Percentiles rank a stretch among this genome's conserved stretches.
Evolutionary conservation across 2,888 invertebrate species (phyloP).

Genomic region (Amorpha juglandis): DNA sequence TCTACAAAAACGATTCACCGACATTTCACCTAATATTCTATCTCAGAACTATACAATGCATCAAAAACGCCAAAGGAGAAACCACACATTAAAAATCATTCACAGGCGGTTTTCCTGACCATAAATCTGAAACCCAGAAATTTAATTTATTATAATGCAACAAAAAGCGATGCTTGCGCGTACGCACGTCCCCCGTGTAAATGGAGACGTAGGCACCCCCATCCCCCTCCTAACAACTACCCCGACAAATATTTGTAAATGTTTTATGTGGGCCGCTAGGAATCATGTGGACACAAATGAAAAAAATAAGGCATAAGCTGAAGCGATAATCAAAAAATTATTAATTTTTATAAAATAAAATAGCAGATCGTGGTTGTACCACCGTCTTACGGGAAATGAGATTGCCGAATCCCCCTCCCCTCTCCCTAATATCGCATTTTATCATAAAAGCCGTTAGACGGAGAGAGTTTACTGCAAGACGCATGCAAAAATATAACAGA

Average conservation of each 20-base stretch:
- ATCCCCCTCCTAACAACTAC: slow-evolving; percentile 57
- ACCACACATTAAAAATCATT: slow-evolving; percentile 4
- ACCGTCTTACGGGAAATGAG: no score
- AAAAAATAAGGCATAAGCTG: neutral
- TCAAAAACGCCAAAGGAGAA: neutral
- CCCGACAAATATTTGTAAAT: slow-evolving; percentile 82
- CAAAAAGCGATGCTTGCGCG: slow-evolving; percentile 36
- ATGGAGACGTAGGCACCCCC: slow-evolving; percentile 41
- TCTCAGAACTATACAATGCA: no score
- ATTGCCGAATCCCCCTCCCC: no score
- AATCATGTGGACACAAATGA: slow-evolving; percentile 46
- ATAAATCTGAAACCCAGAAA: slow-evolving; percentile 21
- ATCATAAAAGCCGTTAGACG: no score
- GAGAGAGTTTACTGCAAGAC: no score
- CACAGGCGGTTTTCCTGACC: slow-evolving; percentile 16
- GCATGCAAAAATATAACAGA: no score
- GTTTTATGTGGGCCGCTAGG: slow-evolving; percentile 70
- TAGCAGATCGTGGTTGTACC: no score
- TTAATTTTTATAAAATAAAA: no score
- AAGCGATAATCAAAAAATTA: neutral
- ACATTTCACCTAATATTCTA: no score
- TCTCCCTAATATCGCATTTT: no score
- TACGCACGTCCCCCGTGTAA: slow-evolving; percentile 41
- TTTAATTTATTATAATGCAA: slow-evolving; percentile 18
- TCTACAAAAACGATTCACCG: no score